Evolutionary conservation across 1,140 invertebrate genomes (phyloP).

Genomic region (Holcopasites calliopsidis): DNA sequence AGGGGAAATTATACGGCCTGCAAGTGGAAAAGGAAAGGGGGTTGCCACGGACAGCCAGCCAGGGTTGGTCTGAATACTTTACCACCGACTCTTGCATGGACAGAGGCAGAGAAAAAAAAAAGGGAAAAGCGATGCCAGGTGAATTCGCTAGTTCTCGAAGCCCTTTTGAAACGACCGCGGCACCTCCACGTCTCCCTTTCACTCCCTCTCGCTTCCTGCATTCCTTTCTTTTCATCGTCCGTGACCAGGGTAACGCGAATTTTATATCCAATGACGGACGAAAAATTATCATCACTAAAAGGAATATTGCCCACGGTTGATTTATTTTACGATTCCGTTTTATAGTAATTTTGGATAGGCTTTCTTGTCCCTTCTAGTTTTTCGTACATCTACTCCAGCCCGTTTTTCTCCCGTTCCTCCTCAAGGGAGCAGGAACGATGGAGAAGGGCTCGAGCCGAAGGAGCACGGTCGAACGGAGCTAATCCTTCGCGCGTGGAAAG

Average conservation of each 20-base stretch:
- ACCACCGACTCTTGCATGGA: neutral
- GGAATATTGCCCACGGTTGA: too few species aligned
- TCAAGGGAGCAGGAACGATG: neutral
- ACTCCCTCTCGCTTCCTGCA: neutral
- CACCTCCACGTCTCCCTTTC: neutral
- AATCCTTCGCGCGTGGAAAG: slow-evolving; percentile 60
- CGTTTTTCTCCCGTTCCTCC: neutral
- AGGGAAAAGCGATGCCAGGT: neutral
- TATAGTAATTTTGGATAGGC: too few species aligned
- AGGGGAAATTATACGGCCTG: slow-evolving; percentile 70
- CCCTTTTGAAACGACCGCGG: slow-evolving; percentile 32
- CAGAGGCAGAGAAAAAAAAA: slow-evolving; percentile 12
- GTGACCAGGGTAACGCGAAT: too few species aligned
- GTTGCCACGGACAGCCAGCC: slow-evolving; percentile 59
- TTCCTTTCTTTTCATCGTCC: neutral
- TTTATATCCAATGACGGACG: too few species aligned
- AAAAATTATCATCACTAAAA: too few species aligned
- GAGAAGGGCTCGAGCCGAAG: neutral
- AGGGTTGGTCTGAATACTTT: slow-evolving; percentile 52
- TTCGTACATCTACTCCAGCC: neutral
- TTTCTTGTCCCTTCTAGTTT: slow-evolving; percentile 6
- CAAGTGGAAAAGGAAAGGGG: slow-evolving; percentile 66
- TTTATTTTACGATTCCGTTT: too few species aligned
- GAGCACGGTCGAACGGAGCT: slow-evolving; percentile 6
- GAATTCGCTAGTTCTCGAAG: slow-evolving; percentile 47